Conservation (phyloP, 23 tunicate genomes). For the Styela clava region DNA sequence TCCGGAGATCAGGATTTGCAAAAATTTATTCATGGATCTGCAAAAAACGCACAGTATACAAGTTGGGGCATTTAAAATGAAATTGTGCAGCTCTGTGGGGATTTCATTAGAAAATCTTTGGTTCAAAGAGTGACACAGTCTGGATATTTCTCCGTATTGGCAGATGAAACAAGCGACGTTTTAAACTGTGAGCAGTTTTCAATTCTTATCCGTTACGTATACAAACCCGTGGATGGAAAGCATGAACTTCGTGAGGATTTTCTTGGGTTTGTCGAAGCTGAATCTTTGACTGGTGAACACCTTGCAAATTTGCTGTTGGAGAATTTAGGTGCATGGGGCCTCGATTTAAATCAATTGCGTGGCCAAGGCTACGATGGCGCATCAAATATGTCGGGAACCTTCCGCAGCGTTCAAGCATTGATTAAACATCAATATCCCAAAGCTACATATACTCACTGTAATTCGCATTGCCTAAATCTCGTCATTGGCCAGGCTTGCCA, state of each 20-base stretch:
- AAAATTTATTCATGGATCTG: constrained; percentile 3
- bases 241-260: no score
- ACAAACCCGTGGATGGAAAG: neutral
- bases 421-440: constrained; percentile 1
- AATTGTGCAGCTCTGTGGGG: constrained; percentile 19
- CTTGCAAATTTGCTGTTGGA: neutral
- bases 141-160: constrained; percentile 19
- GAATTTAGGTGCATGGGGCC: constrained; percentile 1
- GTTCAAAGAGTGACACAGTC: neutral
- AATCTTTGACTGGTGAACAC: neutral
- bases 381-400: constrained; percentile 13
- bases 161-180: constrained; percentile 49
- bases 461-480: constrained; percentile 43
- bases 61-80: constrained; percentile 40
- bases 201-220: constrained; percentile 22
- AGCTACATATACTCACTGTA: constrained; percentile 38
- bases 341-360: no score
- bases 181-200: constrained; percentile 27
- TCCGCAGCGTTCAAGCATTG: constrained; percentile 12
- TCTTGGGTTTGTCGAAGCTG: constrained; percentile 26
- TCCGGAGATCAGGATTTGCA: constrained; percentile 13
- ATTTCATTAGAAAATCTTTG: neutral
- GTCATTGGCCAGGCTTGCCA: constrained; percentile 12
- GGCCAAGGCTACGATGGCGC: constrained; percentile 7
- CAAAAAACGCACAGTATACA: neutral